A percentile compares a stretch with the other conserved stretches of the same genome.
These are phyloP conservation scores for Sebastes taczanowskii DNA, from an alignment of 2,797 vertebrate species.

Conservation along the genomic window DNA sequence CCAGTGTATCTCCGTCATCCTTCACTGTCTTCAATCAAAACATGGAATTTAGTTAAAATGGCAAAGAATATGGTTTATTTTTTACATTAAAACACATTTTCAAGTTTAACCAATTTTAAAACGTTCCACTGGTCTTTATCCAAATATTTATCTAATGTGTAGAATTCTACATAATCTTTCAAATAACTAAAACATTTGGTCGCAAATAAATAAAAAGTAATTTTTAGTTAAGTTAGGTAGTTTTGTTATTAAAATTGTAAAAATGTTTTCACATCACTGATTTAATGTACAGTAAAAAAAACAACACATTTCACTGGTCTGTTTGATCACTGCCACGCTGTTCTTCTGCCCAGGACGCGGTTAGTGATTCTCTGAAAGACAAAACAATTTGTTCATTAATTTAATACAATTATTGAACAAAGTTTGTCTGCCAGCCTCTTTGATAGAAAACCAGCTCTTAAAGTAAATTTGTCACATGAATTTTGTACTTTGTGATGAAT, in stretches of 20 bases:
- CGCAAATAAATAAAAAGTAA: conserved; percentile 17
- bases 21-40: background rate
- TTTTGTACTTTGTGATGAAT: too few species aligned
- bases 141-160: background rate
- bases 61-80: conserved; percentile 38
- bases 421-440: background rate
- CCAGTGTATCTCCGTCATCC: background rate
- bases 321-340: conserved; percentile 62
- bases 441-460: background rate
- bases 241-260: conserved; percentile 1
- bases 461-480: background rate
- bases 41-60: background rate
- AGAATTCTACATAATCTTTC: conserved; percentile 28
- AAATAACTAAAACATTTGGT: background rate
- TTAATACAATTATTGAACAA: background rate
- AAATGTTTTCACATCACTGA: conserved; percentile 4
- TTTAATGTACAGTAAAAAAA: background rate
- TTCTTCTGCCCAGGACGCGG: conserved; percentile 59
- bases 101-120: background rate
- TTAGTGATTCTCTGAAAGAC: conserved; percentile 74
- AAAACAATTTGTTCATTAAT: background rate
- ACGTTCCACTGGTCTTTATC: background rate
- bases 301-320: background rate
- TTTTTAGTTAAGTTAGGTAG: conserved; percentile 7
- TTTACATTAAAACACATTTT: conserved; percentile 29